Base-by-base conservation (phyloP, 2,797 vertebrate species). In the Acipenser ruthenus region DNA sequence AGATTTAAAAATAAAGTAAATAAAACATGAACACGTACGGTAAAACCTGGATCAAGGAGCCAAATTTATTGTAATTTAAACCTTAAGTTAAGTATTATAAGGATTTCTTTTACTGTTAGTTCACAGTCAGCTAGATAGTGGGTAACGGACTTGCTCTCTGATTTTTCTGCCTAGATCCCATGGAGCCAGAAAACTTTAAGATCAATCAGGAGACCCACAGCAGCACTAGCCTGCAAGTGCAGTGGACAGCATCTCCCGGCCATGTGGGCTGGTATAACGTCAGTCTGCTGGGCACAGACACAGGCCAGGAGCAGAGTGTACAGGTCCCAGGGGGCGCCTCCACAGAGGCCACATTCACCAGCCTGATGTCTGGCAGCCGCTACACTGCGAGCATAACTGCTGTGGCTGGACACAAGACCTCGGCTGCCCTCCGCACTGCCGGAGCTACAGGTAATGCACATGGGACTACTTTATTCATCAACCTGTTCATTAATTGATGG, bases 261-360 rank as follows among this genome's bases (percentile, higher is more conserved):
- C 89, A 80, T 12, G 92, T 95, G 69, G 90, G 90, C 69, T 82
- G 73, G 63, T 95, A 95, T 69, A 80, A 93, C 6, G 69, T 97
- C 23, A 73, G 74, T 13, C 77, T 95, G 71, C 70, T 78, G 71
- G 88, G 91, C 74, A 50, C 8, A 1, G 62, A 67, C 52, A 78
- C 81, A 0, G 77, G 82, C 67, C 82, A 67, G 50, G 68, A 70
- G 55, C 73, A 70, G 62, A 86, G 72, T 7, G 71, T 82, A 69
- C 84, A 75, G 0, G 0, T 93, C 69, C 74, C 73, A 69, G 84
- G 79, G 67, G 75, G 72, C 60, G 82, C 85, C 12, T 68, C 59
- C 69, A 72, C 75, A 0, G 83, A 81, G 77, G 79, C 77, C 1
- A 82, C 81, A 0, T 95, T 95, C 83, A 82, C 56, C 4, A 75